Evolutionary conservation across 2,888 invertebrate genomes (phyloP).

Genomic region (Chrysolina americana): DNA sequence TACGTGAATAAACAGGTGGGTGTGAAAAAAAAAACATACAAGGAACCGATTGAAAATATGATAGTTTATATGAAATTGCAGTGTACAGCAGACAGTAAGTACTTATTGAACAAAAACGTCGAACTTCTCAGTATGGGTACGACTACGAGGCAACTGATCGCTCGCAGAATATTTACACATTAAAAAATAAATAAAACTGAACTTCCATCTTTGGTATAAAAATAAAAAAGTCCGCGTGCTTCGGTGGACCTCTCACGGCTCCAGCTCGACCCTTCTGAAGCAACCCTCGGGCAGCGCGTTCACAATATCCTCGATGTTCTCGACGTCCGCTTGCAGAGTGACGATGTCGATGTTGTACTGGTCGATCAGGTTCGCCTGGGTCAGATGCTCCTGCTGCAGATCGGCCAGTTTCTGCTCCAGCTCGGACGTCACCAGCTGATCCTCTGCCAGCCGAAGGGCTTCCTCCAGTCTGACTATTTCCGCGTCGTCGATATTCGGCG

Average conservation of each 20-base stretch:
- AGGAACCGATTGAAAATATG: background rate
- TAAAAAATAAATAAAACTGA: slow-evolving; percentile 26
- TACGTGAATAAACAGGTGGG: background rate
- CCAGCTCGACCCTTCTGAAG: slow-evolving; percentile 83
- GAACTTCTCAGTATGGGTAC: background rate
- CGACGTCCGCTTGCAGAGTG: slow-evolving; percentile 81
- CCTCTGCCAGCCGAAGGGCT: slow-evolving; percentile 79
- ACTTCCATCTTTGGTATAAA: slow-evolving; percentile 50
- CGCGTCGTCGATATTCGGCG: slow-evolving; percentile 80
- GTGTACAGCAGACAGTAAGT: slow-evolving; percentile 10
- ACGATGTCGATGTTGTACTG: slow-evolving; percentile 86
- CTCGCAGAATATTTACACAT: slow-evolving; percentile 15
- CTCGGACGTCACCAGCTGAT: slow-evolving; percentile 79
- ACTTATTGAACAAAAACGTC: slow-evolving; percentile 6
- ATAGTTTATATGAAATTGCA: background rate
- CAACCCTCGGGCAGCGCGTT: slow-evolving; percentile 86
- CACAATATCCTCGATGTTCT: slow-evolving; percentile 86
- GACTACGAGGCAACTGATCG: background rate
- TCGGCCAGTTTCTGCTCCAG: slow-evolving; percentile 83
- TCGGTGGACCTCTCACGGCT: slow-evolving; percentile 71
- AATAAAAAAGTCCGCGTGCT: slow-evolving; percentile 26
- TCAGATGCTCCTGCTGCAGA: slow-evolving; percentile 76
- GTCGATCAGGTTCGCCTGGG: slow-evolving; percentile 78
- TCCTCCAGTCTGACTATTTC: slow-evolving; percentile 77
- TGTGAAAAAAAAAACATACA: background rate